These are phyloP conservation scores for Heliconius charithonia DNA, from an alignment of 2,888 invertebrate species.

Conservation along the genomic window DNA sequence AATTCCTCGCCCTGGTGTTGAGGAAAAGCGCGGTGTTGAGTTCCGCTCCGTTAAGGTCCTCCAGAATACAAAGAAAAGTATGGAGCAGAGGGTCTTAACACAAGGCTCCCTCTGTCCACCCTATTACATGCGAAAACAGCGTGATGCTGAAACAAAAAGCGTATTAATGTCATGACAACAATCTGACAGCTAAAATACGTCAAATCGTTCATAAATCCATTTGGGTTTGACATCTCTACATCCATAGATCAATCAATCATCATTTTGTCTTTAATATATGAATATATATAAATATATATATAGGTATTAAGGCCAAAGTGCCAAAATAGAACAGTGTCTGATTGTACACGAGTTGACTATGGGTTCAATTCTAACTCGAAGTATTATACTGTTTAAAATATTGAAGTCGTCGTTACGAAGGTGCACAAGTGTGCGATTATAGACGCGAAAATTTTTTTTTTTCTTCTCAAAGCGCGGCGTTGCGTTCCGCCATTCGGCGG, in stretches of 20 bases:
- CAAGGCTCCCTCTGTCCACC: background rate
- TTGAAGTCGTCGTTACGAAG: no score
- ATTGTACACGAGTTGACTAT: background rate
- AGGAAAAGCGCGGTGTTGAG: no score
- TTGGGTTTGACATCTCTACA: background rate
- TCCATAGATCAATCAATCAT: background rate
- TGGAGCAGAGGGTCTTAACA: background rate
- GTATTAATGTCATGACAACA: background rate
- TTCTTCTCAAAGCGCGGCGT: no score
- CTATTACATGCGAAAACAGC: background rate
- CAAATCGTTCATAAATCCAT: background rate
- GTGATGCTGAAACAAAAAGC: background rate
- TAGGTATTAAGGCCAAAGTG: background rate
- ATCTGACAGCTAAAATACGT: background rate
- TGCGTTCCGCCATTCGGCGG: no score
- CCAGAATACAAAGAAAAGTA: no score
- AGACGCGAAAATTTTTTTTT: no score
- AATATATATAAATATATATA: background rate
- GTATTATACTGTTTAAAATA: background rate
- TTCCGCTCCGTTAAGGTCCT: no score
- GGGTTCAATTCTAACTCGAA: background rate
- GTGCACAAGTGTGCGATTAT: no score
- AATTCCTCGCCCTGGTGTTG: no score
- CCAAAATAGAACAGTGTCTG: background rate
- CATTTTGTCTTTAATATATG: no score